Evolutionary conservation across 2,113 vertebrate genomes (phyloP).

Genomic region (Eubucco bourcierii): DNA sequence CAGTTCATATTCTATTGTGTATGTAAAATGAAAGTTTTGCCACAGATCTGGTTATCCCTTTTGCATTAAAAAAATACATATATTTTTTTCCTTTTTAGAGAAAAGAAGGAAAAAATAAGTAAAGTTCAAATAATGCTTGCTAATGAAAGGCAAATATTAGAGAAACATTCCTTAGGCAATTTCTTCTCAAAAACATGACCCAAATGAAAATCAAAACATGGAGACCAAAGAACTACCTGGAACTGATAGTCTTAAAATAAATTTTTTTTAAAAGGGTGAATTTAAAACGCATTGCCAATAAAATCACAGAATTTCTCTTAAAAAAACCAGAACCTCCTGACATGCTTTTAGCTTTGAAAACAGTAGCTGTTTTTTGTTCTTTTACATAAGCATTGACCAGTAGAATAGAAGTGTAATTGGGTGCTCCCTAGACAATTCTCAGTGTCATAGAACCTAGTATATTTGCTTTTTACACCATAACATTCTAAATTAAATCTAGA

Average conservation of each 20-base stretch:
- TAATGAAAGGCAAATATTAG: constrained; percentile 1
- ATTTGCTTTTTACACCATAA: neutral
- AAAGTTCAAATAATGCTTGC: neutral
- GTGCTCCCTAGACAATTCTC: neutral
- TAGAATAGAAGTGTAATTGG: neutral
- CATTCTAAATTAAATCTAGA: neutral
- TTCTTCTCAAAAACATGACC: neutral
- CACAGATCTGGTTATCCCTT: neutral
- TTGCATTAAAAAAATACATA: neutral
- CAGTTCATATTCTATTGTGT: neutral
- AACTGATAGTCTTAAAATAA: neutral
- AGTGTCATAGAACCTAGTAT: neutral
- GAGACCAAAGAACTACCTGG: neutral
- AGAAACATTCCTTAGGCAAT: neutral
- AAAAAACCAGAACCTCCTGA: neutral
- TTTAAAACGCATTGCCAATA: neutral
- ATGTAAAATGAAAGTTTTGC: neutral
- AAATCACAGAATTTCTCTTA: neutral
- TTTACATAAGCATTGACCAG: neutral
- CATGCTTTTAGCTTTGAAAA: neutral
- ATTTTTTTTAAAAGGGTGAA: neutral
- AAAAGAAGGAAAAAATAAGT: neutral
- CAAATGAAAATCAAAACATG: neutral
- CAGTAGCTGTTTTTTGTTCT: neutral
- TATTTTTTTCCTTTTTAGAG: neutral